Conservation (phyloP, 2,888 invertebrate genomes). For the Clunio marinus region DNA sequence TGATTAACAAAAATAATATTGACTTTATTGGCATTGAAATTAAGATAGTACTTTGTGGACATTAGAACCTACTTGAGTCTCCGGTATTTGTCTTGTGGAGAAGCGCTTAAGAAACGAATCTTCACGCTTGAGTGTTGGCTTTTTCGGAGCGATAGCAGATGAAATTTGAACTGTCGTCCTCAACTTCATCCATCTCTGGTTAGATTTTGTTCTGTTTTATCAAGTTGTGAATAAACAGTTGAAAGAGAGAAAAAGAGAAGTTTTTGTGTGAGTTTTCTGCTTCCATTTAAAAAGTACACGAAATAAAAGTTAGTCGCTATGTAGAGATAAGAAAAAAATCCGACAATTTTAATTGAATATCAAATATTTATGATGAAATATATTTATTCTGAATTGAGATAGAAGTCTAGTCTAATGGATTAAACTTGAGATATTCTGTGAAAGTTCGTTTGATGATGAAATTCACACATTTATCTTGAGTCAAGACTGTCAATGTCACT, state of each 20-base stretch:
- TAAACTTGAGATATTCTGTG: not conserved
- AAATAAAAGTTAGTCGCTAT: too few species aligned
- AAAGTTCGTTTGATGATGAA: too few species aligned
- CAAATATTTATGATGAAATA: not conserved
- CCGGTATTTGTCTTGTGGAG: conserved; percentile 85
- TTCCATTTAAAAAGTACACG: too few species aligned
- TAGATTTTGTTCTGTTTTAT: conserved; percentile 76
- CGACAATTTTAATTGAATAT: not conserved
- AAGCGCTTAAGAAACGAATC: conserved; percentile 91
- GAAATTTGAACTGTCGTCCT: conserved; percentile 89
- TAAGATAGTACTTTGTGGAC: too few species aligned
- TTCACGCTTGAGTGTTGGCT: conserved; percentile 83
- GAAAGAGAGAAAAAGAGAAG: not conserved
- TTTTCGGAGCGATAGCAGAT: conserved; percentile 80
- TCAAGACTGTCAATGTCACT: too few species aligned
- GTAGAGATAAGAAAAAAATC: not conserved
- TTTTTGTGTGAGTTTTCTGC: not conserved
- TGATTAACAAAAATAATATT: not conserved
- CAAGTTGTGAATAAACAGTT: conserved; percentile 21
- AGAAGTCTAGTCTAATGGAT: not conserved
- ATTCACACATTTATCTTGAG: too few species aligned
- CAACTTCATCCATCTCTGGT: conserved; percentile 94
- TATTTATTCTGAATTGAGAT: not conserved
- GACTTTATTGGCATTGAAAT: not conserved
- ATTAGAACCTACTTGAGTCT: conserved; percentile 70